Percentiles rank a stretch among this genome's conserved stretches.
These are phyloP conservation scores for Pollenia angustigena DNA, from an alignment of 2,888 invertebrate species.

Conservation along the genomic window DNA sequence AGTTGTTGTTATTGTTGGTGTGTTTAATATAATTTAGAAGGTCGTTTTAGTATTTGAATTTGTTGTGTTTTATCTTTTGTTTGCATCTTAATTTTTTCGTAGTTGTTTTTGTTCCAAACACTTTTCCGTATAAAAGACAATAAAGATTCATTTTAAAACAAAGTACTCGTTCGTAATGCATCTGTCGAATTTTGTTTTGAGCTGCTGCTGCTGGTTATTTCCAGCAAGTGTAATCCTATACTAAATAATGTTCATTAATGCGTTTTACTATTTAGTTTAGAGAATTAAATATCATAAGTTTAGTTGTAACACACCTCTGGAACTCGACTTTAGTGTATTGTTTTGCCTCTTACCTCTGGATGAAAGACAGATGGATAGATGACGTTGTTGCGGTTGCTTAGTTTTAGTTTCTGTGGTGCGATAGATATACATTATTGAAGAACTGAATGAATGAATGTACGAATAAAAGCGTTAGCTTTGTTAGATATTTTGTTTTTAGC, in stretches of 20 bases:
- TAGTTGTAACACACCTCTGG: constrained; percentile 27
- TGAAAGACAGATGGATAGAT: constrained; percentile 1
- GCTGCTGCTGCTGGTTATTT: constrained; percentile 29
- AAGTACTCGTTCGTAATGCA: constrained; percentile 3
- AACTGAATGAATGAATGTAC: constrained; percentile 51
- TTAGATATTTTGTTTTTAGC: constrained; percentile 29
- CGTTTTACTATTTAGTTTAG: constrained; percentile 58
- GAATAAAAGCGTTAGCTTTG: constrained; percentile 16
- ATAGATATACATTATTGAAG: constrained; percentile 34
- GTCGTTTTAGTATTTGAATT: constrained; percentile 63
- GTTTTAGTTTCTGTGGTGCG: constrained; percentile 26
- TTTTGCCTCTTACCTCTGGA: constrained; percentile 3
- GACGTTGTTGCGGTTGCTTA: constrained; percentile 35
- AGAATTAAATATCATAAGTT: constrained; percentile 5
- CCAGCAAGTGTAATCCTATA: constrained; percentile 61
- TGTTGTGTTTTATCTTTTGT: constrained; percentile 32
- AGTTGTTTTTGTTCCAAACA: constrained; percentile 29
- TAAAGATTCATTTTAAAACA: constrained; percentile 10
- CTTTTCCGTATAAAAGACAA: constrained; percentile 53
- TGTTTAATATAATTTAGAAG: constrained; percentile 56
- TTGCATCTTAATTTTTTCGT: constrained; percentile 13
- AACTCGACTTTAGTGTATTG: background rate
- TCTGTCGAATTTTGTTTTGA: constrained; percentile 29
- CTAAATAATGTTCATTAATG: constrained; percentile 62
- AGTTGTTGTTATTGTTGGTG: constrained; percentile 27